phyloP scores from a whole-genome alignment of 2,113 vertebrate species.

The Riparia riparia region DNA sequence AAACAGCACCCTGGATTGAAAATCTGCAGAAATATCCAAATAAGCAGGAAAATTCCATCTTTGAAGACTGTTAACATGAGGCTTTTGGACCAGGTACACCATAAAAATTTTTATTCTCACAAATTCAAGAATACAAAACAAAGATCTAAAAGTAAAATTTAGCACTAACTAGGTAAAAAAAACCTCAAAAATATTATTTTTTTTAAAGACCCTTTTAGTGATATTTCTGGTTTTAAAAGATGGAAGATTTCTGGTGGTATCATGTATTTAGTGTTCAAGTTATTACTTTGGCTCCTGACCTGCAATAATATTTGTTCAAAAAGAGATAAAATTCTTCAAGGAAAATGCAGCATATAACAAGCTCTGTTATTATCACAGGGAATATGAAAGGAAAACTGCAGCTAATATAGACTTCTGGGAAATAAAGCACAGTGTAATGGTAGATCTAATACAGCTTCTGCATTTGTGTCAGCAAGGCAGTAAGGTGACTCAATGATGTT shows the following conservation, averaged over 20 bases:
- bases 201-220: not conserved
- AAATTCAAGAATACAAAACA: not conserved
- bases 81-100: not conserved
- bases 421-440: not conserved
- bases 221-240: accelerated
- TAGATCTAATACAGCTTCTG: not conserved
- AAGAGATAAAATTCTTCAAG: not conserved
- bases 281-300: not conserved
- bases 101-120: not conserved
- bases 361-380: not conserved
- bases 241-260: not conserved
- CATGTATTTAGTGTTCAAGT: not conserved
- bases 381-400: not conserved
- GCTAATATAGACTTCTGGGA: not conserved
- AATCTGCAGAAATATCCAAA: not conserved
- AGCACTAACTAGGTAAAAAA: not conserved
- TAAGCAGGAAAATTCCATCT: not conserved
- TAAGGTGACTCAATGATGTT: not conserved
- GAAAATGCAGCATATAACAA: not conserved
- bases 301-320: not conserved
- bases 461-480: not conserved
- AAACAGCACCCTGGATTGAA: not conserved
- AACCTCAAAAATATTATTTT: not conserved
- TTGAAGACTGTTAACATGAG: not conserved
- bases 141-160: not conserved